A percentile compares a stretch with the other conserved stretches of the same genome.
phyloP scores from a whole-genome alignment of 2,797 vertebrate species.

The Scleropages formosus region DNA sequence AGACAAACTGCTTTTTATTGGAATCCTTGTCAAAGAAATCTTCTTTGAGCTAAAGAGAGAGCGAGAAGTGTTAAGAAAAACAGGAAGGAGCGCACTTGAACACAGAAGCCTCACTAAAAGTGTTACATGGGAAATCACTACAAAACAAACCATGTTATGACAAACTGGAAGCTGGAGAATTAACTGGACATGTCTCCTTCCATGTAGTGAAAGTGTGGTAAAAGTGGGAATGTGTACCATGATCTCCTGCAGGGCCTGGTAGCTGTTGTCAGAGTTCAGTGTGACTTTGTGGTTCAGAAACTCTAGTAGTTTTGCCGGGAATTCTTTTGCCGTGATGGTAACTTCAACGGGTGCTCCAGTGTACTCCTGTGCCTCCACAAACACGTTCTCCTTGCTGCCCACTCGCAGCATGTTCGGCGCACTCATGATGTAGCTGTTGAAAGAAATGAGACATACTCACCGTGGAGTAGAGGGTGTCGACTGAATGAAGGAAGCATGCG shows the following conservation, averaged over 20 bases:
- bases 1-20: slow-evolving; percentile 44
- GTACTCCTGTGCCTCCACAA: slow-evolving; percentile 49
- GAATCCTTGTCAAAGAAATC: slow-evolving; percentile 22
- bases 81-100: not conserved
- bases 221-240: not conserved
- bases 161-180: not conserved
- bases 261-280: slow-evolving; percentile 26
- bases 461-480: too few species aligned
- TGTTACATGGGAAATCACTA: not conserved
- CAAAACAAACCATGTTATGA: not conserved
- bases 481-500: not conserved
- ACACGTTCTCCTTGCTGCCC: slow-evolving; percentile 42
- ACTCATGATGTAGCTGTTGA: slow-evolving; percentile 30
- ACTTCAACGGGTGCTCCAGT: not conserved
- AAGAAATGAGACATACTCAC: not conserved
- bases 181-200: too few species aligned
- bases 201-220: not conserved
- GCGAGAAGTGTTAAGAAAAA: not conserved
- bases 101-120: not conserved
- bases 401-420: slow-evolving; percentile 49
- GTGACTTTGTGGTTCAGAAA: not conserved
- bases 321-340: slow-evolving; percentile 32
- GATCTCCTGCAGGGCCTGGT: slow-evolving; percentile 31
- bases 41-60: not conserved
- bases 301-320: slow-evolving; percentile 28